Evolutionary conservation across 2,113 vertebrate genomes (phyloP).

Genomic region (Etheostoma spectabile): DNA sequence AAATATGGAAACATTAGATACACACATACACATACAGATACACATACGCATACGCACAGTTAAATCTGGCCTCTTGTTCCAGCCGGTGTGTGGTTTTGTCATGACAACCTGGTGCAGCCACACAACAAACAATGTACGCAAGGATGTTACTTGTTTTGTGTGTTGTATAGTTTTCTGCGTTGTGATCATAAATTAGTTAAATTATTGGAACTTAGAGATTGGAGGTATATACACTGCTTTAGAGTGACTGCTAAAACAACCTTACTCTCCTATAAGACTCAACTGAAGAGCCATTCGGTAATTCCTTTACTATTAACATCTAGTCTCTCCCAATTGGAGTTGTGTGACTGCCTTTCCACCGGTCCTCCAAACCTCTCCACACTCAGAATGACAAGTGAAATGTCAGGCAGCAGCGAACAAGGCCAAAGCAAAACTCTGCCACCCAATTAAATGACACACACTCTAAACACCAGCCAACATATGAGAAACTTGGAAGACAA

Average conservation of each 20-base stretch:
- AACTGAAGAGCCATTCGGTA: neutral
- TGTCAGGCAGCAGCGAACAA: slow-evolving; percentile 46
- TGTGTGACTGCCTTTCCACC: slow-evolving; percentile 59
- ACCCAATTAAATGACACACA: slow-evolving; percentile 51
- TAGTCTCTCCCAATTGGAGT: slow-evolving; percentile 40
- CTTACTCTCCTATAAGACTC: neutral
- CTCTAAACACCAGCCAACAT: slow-evolving; percentile 42
- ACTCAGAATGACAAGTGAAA: slow-evolving; percentile 29
- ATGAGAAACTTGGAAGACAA: slow-evolving; percentile 30
- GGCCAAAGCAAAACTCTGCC: slow-evolving; percentile 50
- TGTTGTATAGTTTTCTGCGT: neutral
- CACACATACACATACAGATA: too few relatives aligned
- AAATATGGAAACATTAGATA: slow-evolving; percentile 24
- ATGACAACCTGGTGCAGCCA: slow-evolving; percentile 10
- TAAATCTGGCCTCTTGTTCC: slow-evolving; percentile 23
- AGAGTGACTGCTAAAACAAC: neutral
- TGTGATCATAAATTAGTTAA: neutral
- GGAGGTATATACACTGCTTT: neutral
- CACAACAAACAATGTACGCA: slow-evolving; percentile 5
- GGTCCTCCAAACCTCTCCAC: slow-evolving; percentile 15
- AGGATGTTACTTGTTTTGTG: neutral
- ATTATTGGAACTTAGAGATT: neutral
- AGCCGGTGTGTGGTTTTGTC: slow-evolving; percentile 41
- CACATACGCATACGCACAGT: slow-evolving; percentile 9
- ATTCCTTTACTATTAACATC: slow-evolving; percentile 12